A percentile compares a stretch with the other conserved stretches of the same genome.
These are phyloP conservation scores for Strix uralensis DNA, from an alignment of 2,113 vertebrate genomes.

Conservation along the genomic window DNA sequence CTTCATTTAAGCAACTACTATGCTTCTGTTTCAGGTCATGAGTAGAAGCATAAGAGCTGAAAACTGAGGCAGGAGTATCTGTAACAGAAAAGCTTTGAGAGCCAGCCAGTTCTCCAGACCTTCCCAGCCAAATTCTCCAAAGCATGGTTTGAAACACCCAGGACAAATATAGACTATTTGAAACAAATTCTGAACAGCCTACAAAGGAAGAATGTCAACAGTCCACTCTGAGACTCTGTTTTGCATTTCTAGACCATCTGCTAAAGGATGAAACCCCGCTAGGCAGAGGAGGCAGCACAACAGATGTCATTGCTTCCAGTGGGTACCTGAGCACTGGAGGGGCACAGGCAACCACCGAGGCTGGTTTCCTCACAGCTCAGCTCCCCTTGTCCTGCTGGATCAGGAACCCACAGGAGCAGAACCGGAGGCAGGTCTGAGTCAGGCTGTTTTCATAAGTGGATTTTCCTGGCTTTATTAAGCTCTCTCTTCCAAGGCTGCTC, in stretches of 20 bases:
- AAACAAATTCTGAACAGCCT: neutral
- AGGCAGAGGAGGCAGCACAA: neutral
- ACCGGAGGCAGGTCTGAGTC: neutral
- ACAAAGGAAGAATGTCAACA: neutral
- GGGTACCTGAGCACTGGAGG: neutral
- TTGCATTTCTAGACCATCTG: conserved; percentile 2
- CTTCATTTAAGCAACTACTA: neutral
- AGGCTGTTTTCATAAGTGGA: neutral
- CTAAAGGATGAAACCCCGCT: neutral
- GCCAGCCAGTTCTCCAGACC: neutral
- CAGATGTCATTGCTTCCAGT: neutral
- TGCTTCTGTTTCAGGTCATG: neutral
- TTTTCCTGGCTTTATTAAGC: neutral
- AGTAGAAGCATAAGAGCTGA: neutral
- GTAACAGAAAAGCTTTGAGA: neutral
- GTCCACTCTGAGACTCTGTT: neutral
- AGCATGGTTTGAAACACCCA: neutral
- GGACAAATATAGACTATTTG: neutral
- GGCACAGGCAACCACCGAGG: accelerated
- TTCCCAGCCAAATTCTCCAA: neutral
- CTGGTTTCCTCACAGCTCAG: neutral
- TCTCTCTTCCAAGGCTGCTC: neutral
- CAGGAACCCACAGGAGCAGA: neutral
- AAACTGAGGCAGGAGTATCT: neutral
- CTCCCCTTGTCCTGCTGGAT: neutral